These are phyloP conservation scores for Chrysolina haemoptera DNA, from an alignment of 2,888 invertebrate species.

Conservation along the genomic window DNA sequence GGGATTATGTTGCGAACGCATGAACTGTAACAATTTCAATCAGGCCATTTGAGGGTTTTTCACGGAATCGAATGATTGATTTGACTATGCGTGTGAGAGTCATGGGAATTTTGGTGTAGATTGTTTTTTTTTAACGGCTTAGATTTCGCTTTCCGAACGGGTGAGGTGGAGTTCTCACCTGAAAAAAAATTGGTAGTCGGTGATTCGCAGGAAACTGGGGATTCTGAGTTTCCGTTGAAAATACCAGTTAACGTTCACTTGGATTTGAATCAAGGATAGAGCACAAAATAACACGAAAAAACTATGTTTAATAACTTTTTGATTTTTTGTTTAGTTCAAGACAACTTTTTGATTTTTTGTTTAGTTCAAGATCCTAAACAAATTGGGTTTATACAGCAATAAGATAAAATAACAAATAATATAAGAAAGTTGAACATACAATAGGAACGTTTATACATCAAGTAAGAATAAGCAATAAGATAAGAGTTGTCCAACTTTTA, in stretches of 20 bases:
- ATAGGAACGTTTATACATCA: no score
- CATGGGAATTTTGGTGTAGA: constrained; percentile 25
- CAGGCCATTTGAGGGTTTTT: constrained; percentile 41
- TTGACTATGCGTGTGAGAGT: constrained; percentile 44
- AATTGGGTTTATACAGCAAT: no score
- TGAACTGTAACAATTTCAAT: constrained; percentile 44
- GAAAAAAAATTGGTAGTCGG: neutral
- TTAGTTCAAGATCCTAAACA: no score
- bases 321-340: no score
- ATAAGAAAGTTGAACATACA: no score
- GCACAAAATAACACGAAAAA: no score
- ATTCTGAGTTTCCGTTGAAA: neutral
- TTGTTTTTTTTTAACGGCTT: constrained; percentile 22
- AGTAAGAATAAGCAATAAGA: no score
- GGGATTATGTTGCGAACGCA: constrained; percentile 39
- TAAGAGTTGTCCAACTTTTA: no score
- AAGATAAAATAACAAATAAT: no score
- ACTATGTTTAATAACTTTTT: no score
- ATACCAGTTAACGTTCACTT: neutral
- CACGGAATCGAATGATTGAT: constrained; percentile 46
- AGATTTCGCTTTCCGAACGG: neutral
- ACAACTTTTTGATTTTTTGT: no score
- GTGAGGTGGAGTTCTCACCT: neutral
- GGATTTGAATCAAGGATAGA: no score
- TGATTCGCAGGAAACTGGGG: neutral